These are phyloP conservation scores for Microplitis manilae DNA, from an alignment of 2,888 invertebrate genomes.

Conservation along the genomic window DNA sequence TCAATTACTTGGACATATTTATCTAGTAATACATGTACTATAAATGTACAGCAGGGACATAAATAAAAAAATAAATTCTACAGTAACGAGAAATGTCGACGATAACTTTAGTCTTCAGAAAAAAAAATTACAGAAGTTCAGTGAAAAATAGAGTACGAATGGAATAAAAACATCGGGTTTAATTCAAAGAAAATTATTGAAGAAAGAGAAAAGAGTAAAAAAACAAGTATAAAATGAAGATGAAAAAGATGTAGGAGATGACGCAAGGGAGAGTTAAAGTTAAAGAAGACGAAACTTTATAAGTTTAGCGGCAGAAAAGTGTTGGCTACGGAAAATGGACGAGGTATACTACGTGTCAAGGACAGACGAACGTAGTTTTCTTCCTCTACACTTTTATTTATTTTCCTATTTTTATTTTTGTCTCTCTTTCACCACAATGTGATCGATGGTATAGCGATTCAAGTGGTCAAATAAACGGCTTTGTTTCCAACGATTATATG, in stretches of 20 bases:
- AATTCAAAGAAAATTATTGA: slow-evolving; percentile 12
- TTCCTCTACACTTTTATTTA: slow-evolving; percentile 5
- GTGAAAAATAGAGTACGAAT: slow-evolving; percentile 2
- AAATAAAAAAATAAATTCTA: neutral
- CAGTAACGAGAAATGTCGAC: slow-evolving; percentile 27
- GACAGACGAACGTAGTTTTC: slow-evolving; percentile 53
- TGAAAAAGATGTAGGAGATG: neutral
- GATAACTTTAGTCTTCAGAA: slow-evolving; percentile 19
- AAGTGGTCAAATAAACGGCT: slow-evolving; percentile 32
- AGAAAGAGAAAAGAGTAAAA: neutral
- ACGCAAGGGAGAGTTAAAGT: neutral
- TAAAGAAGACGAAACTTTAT: slow-evolving; percentile 1
- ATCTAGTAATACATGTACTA: neutral
- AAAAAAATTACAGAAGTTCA: slow-evolving; percentile 7
- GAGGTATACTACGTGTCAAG: slow-evolving; percentile 53
- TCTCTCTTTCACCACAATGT: slow-evolving; percentile 6
- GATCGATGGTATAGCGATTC: slow-evolving; percentile 43
- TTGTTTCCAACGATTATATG: neutral
- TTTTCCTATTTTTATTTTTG: slow-evolving; percentile 8
- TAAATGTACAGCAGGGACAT: neutral
- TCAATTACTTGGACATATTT: neutral
- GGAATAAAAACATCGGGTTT: slow-evolving; percentile 28
- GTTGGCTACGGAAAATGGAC: slow-evolving; percentile 46
- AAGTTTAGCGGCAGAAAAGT: neutral
- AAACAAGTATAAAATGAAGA: slow-evolving; percentile 3